Percentiles rank a stretch among this genome's conserved stretches.
These are phyloP conservation scores for Trichechus manatus DNA, from an alignment of 2,113 vertebrate genomes.

Conservation along the genomic window DNA sequence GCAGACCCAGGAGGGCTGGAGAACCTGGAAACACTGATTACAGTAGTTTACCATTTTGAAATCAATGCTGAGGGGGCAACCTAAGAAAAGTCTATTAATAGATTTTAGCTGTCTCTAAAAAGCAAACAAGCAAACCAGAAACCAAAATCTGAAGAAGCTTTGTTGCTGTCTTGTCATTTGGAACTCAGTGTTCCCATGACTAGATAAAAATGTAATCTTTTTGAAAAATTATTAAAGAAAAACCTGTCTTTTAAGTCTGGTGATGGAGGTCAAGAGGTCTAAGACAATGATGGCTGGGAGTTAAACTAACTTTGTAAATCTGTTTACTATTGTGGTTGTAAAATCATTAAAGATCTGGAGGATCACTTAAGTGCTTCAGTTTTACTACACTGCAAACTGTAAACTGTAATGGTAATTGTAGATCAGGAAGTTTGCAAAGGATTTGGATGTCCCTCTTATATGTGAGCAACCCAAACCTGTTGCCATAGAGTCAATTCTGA, in stretches of 20 bases:
- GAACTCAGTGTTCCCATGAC: not conserved
- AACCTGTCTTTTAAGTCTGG: not conserved
- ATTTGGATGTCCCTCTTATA: not conserved
- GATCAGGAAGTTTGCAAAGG: not conserved
- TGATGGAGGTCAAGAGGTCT: not conserved
- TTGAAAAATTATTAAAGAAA: not conserved
- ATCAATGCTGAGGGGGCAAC: not conserved
- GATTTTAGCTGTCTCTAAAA: not conserved
- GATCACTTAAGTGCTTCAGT: not conserved
- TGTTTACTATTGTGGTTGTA: not conserved
- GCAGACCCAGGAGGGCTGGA: not conserved
- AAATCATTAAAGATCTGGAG: not conserved
- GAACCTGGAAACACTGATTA: not conserved
- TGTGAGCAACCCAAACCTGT: not conserved
- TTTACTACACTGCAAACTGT: not conserved
- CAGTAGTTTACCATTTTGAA: not conserved
- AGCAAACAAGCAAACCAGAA: not conserved
- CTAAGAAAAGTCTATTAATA: not conserved
- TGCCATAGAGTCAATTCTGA: too few relatives aligned
- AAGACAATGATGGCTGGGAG: not conserved
- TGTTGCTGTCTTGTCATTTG: not conserved
- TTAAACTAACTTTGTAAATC: constrained; percentile 7
- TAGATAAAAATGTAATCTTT: not conserved
- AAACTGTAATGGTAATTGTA: not conserved
- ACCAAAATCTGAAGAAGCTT: not conserved